Conservation (phyloP, 2,113 vertebrate genomes). For the Cacatua alba region DNA sequence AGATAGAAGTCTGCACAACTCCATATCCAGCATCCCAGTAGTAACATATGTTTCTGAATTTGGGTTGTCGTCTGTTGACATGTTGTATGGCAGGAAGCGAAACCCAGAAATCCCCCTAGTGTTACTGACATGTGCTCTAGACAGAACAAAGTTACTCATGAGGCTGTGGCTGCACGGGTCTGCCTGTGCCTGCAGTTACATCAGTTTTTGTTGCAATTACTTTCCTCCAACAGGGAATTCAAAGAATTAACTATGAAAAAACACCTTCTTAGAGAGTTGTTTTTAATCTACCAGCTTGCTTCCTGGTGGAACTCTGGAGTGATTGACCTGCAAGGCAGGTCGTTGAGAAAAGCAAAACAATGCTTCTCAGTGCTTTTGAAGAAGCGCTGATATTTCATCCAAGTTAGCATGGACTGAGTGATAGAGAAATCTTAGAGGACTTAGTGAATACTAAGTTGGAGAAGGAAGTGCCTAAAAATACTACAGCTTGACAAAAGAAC, state of each 20-base stretch:
- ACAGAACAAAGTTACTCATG: fast-evolving
- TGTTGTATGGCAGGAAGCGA: not conserved
- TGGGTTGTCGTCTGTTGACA: not conserved
- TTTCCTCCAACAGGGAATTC: not conserved
- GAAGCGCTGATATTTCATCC: not conserved
- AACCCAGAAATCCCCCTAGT: not conserved
- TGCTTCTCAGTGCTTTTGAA: not conserved
- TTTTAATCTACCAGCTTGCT: not conserved
- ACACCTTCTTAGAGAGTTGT: not conserved
- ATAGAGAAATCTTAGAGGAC: not conserved
- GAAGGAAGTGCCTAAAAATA: conserved; percentile 43
- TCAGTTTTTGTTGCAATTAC: not conserved
- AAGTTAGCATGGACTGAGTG: not conserved
- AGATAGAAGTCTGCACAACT: not conserved
- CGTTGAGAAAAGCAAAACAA: not conserved
- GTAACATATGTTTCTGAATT: not conserved
- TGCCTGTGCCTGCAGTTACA: not conserved
- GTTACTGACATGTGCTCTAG: not conserved
- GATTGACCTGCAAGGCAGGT: not conserved
- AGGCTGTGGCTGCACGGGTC: not conserved
- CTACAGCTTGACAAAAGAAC: conserved; percentile 27
- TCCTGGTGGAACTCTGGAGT: not conserved
- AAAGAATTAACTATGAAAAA: not conserved
- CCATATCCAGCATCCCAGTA: not conserved
- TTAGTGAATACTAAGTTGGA: not conserved